These are phyloP conservation scores for Lasioglossum pauxillum DNA, from an alignment of 2,888 invertebrate species.

Conservation along the genomic window DNA sequence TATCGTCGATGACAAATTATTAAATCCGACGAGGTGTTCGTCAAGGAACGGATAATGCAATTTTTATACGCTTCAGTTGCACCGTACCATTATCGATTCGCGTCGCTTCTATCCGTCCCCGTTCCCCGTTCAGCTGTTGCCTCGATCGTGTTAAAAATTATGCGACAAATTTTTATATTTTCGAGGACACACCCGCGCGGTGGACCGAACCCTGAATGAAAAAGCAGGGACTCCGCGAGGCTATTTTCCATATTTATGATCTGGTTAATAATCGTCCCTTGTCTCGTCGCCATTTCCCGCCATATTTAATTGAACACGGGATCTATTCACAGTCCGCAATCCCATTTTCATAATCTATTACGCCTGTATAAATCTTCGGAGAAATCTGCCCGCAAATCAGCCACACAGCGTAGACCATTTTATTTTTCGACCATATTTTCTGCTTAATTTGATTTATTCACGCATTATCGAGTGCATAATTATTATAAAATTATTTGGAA, in stretches of 20 bases:
- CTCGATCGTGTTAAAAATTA: conserved; percentile 66
- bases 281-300: conserved; percentile 54
- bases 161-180: conserved; percentile 66
- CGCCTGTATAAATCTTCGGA: not conserved
- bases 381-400: not conserved
- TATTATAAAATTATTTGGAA: not conserved
- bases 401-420: not conserved
- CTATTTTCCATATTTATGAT: conserved; percentile 69
- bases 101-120: conserved; percentile 66
- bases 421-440: not conserved
- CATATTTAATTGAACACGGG: conserved; percentile 58
- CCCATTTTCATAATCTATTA: conserved; percentile 34
- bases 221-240: conserved; percentile 26
- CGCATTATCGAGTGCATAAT: not conserved
- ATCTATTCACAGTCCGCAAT: conserved; percentile 21
- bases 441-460: not conserved
- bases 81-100: conserved; percentile 72
- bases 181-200: conserved; percentile 20
- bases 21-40: conserved; percentile 70
- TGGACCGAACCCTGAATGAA: conserved; percentile 26
- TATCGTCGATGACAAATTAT: conserved; percentile 70
- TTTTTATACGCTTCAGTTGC: conserved; percentile 69
- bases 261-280: conserved; percentile 65
- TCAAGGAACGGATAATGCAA: conserved; percentile 73
- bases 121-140: conserved; percentile 50